phyloP scores from a whole-genome alignment of 92 coral and sea anemone species.

The Phenganax stokvisi region DNA sequence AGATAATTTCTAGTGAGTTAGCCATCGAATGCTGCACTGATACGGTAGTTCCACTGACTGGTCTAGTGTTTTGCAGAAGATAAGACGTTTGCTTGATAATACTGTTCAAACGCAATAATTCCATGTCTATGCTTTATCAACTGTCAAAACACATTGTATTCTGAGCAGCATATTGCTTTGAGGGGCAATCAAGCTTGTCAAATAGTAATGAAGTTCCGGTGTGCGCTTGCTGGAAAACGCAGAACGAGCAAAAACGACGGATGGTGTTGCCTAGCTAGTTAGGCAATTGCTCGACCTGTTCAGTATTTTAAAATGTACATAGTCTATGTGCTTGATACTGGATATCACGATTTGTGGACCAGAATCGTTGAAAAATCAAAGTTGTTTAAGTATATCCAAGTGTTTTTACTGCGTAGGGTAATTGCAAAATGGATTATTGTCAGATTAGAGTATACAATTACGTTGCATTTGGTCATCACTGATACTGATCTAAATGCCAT shows the following conservation, averaged over 20 bases:
- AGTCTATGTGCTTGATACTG: background rate
- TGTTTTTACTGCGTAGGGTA: background rate
- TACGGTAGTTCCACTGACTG: too few species aligned
- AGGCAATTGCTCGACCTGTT: too few species aligned
- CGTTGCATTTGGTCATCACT: background rate
- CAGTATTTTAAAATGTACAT: too few species aligned
- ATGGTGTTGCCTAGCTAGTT: too few species aligned
- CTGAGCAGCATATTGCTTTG: background rate
- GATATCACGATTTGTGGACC: background rate
- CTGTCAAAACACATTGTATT: background rate
- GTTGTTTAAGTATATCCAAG: background rate
- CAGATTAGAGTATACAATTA: background rate
- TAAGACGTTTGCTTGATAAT: background rate
- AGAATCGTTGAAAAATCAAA: background rate
- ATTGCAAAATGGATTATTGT: conserved; percentile 2
- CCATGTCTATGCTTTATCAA: background rate
- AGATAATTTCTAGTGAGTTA: too few species aligned
- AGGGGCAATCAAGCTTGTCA: conserved; percentile 8
- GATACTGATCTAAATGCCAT: background rate
- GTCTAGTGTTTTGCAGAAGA: background rate
- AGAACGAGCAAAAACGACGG: background rate
- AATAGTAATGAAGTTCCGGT: background rate
- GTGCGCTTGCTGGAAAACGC: background rate
- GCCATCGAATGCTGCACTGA: too few species aligned
- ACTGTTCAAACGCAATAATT: background rate